A percentile compares a stretch with the other conserved stretches of the same genome.
Conservation (phyloP, 2,113 vertebrate species). For the Cyanoderma ruficeps region DNA sequence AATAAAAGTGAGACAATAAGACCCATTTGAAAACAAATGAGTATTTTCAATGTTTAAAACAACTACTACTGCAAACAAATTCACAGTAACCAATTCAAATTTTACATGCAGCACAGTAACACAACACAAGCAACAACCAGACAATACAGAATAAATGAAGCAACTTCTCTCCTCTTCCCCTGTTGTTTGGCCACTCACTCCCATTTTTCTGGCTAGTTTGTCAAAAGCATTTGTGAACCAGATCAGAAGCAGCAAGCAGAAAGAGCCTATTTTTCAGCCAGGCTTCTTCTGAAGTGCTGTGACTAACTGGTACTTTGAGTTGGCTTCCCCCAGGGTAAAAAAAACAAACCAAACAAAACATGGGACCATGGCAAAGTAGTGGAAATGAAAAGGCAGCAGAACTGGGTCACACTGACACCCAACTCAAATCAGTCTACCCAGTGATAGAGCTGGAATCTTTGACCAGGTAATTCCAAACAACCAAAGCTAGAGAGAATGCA, state of each 20-base stretch:
- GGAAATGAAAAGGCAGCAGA: neutral
- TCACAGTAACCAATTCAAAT: neutral
- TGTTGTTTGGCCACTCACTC: neutral
- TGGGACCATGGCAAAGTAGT: neutral
- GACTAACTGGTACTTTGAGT: neutral
- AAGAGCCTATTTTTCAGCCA: neutral
- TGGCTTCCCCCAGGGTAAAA: neutral
- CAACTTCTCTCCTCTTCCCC: neutral
- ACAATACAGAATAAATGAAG: neutral
- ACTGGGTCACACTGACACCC: neutral
- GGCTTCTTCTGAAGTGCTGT: neutral
- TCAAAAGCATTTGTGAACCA: neutral
- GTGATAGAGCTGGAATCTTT: neutral
- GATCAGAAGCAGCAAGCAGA: neutral
- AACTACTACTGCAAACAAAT: neutral
- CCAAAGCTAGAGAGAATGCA: neutral
- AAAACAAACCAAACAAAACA: neutral
- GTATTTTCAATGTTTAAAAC: neutral
- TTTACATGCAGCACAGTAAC: neutral
- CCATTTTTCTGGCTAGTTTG: neutral
- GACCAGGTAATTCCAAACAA: neutral
- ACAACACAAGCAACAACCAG: neutral
- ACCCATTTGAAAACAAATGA: neutral
- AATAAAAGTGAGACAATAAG: neutral
- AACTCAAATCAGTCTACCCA: neutral